Evolutionary conservation across 2,888 invertebrate genomes (phyloP), one percentile per base, ranked within the genome.

Genomic region (Drosophila limbata): DNA sequence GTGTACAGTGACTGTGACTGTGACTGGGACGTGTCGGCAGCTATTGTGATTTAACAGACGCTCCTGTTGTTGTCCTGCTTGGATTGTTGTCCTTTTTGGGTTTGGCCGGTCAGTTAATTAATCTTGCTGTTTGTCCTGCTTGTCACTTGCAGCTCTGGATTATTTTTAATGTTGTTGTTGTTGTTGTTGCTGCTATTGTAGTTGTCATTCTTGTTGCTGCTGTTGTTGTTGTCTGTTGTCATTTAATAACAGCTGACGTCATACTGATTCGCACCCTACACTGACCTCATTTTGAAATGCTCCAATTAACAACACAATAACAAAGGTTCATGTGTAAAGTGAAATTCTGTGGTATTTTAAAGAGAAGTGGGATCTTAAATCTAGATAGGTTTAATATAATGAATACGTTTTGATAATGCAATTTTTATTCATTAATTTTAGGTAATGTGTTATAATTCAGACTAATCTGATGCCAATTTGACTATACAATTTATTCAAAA

Each of bases 101-200:
- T 57, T 69, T 72, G 79, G 60, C 44, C 61, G 21, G 65, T 56
- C 50, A 69, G 79, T 79, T 79, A 81, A 84, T 84, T 84, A 84
- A 84, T 84, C 83, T 79, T 81, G 79, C 70, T 65, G 84, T 60
- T 69, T 79, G 79, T 66, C 72, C 53, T 57, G 56, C 66, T 69
- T 69, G 73, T 76, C 84, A 81, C 81, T 70, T 74, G 73, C 74
- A 81, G 66, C 60, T 53, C 61, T 62, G 78, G 78, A 73, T 71
- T 84, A 84, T 52, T 48, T 69, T 73, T 62, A 47, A 61, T 67
- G 44, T 61, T 64, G 19, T 61, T 56, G 21, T 28, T 59, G 62
- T 52, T 60, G 45, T 44, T 50, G 59, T 25, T 55, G 31, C 28
- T 55, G 25, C 28, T 62, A 13, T 10, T 37, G n/a, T 19, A 48